These are phyloP conservation scores for Cataglyphis hispanica DNA, from an alignment of 1,140 invertebrate genomes.

Conservation along the genomic window DNA sequence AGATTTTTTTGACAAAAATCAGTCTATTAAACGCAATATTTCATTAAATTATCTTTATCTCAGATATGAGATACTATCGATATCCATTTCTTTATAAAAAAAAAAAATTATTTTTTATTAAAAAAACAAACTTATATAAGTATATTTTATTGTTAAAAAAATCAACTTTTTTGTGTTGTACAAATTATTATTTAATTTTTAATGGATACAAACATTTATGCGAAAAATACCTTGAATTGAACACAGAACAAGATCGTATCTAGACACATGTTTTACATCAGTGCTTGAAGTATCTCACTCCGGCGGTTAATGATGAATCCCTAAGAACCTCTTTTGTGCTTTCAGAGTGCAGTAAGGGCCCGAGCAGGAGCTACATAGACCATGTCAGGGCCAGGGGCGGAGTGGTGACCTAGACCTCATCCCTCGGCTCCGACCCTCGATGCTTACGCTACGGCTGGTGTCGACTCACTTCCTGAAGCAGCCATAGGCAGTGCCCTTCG, in stretches of 20 bases:
- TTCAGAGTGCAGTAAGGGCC: conserved; percentile 61
- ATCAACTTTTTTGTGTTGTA: not conserved
- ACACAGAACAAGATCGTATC: not conserved
- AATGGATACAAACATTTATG: no score
- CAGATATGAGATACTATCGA: not conserved
- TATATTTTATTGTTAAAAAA: not conserved
- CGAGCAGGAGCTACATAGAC: conserved; percentile 66
- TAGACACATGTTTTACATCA: not conserved
- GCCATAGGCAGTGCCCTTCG: conserved; percentile 89
- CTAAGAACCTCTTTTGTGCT: not conserved
- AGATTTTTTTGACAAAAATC: not conserved
- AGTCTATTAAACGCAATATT: not conserved
- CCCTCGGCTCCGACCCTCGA: conserved; percentile 83
- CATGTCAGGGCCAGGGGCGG: conserved; percentile 78
- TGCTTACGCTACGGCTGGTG: conserved; percentile 95
- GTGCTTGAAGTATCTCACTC: not conserved
- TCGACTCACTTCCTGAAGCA: conserved; percentile 95
- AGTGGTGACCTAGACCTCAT: conserved; percentile 83
- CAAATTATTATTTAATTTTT: not conserved
- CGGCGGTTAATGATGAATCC: not conserved
- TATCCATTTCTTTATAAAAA: not conserved
- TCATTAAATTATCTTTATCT: not conserved
- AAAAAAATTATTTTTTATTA: not conserved
- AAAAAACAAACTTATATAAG: not conserved
- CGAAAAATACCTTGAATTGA: not conserved